Base-by-base conservation (phyloP, 2,113 vertebrate species). In the Pseudolaguvia tuberculata region DNA sequence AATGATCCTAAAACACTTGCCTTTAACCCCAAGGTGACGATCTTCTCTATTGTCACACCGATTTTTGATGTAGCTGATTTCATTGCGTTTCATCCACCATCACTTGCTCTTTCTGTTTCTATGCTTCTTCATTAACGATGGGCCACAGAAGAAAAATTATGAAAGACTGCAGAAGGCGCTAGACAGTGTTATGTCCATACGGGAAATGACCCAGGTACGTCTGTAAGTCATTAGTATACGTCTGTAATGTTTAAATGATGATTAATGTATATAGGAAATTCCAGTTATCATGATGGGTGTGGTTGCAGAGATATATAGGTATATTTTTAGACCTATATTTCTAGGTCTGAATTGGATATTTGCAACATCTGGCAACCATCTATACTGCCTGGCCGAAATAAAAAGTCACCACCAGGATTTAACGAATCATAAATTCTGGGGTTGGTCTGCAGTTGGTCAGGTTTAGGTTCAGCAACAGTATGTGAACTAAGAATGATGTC, bases 181-280 rank as follows among this genome's bases (percentile, higher is more conserved):
- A 90, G 97, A 99, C 86, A 99, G 97, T 35, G 96, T 99, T 78
- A 99, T 99, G 97, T 99, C 97, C 79, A 98, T 99, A 80, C 91
- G 97, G 77, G 97, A 99, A 88, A 99, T 99, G 97, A 99, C 96
- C 76, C 97, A 99, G 96, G 97, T 99, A 93, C 42, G 63, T 53
- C 14, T 11, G 29, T 65, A n/a, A 27, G 48, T 53, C 61, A 39
- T 63, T 42, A 42, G 6, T 2, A 42, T 35, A 42, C 8, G 2
- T 53, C 51, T 53, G 51, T n/a, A 53, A 53, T 21, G n/a, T n/a
- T 35, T 35, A 6, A 35, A 4, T 35, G 31, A 35, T 35, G 31
- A 4, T 35, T 35, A 4, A 6, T 35, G 31, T n/a, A n/a, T n/a
- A n/a, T n/a, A n/a, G n/a, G n/a, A n/a, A n/a, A n/a, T n/a, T n/a